These are phyloP conservation scores for Caenorhabditis brenneri DNA, from an alignment of 1,140 invertebrate species.

Conservation along the genomic window DNA sequence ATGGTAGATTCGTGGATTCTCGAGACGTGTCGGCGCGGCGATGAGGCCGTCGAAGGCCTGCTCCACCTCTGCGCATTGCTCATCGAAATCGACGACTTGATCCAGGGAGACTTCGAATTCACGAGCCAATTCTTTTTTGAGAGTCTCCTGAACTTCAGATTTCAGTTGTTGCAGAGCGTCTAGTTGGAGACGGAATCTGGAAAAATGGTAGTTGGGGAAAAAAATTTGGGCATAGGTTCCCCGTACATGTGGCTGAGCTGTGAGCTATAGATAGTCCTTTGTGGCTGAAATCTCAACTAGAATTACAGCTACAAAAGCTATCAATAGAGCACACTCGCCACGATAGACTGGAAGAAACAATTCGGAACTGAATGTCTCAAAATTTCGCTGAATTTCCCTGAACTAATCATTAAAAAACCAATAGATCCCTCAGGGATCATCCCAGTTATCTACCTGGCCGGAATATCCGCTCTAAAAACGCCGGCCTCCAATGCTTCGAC, in stretches of 20 bases:
- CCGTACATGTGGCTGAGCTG: no score
- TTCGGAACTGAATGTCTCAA: no score
- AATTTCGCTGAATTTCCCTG: no score
- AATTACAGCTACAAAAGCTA: no score
- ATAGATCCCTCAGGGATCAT: no score
- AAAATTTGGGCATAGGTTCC: no score
- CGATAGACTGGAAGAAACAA: no score
- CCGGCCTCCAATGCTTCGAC: constrained; percentile 97
- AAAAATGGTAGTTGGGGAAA: no score
- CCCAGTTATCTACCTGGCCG: constrained; percentile 79
- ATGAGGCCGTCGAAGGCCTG: constrained; percentile 79
- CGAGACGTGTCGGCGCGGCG: constrained; percentile 84
- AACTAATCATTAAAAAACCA: no score
- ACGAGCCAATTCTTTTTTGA: constrained; percentile 57
- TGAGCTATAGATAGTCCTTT: no score
- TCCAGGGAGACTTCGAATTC: constrained; percentile 58
- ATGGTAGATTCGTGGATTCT: constrained; percentile 96
- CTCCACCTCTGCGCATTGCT: constrained; percentile 72
- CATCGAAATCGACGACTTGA: constrained; percentile 62
- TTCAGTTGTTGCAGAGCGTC: constrained; percentile 81
- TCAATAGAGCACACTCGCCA: no score
- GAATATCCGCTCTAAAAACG: constrained; percentile 92
- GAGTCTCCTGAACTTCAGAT: constrained; percentile 53
- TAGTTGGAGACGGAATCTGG: constrained; percentile 79
- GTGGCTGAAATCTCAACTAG: no score